Percentiles rank a stretch among this genome's conserved stretches.
Evolutionary conservation across 92 coral and sea anemone genomes (phyloP).

Genomic region (Palythoa heliodiscus): DNA sequence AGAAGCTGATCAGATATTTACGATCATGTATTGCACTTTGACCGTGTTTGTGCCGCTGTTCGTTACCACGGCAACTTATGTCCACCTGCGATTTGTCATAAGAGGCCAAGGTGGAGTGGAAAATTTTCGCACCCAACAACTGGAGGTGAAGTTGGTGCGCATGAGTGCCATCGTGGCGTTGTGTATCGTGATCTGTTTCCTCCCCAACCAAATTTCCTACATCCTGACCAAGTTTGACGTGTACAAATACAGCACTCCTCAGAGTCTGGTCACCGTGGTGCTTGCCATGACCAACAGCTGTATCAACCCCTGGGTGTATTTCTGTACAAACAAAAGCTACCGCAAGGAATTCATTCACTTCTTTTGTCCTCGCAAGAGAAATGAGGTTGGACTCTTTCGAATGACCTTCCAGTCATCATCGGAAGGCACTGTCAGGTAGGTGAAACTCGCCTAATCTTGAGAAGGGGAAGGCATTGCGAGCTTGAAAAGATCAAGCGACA

Average conservation of each 20-base stretch:
- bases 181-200: constrained; percentile 17
- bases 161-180: constrained; percentile 39
- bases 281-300: constrained; percentile 37
- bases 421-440: neutral
- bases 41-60: constrained; percentile 24
- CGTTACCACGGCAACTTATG: constrained; percentile 28
- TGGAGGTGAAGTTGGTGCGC: constrained; percentile 33
- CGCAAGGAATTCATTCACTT: constrained; percentile 7
- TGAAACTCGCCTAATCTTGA: neutral
- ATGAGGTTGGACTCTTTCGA: constrained; percentile 13
- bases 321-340: constrained; percentile 25
- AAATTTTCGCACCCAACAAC: constrained; percentile 13
- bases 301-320: constrained; percentile 43
- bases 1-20: constrained; percentile 20
- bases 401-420: neutral
- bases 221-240: constrained; percentile 37
- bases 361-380: constrained; percentile 30
- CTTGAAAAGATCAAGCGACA: no score
- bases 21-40: constrained; percentile 23
- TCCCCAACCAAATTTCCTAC: constrained; percentile 37
- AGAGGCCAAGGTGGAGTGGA: constrained; percentile 9
- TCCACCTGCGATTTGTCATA: constrained; percentile 31
- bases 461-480: no score
- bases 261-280: constrained; percentile 24
- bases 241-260: constrained; percentile 34